Evolutionary conservation across 92 coral and sea anemone species (phyloP).

Genomic region (Ricordea florida): DNA sequence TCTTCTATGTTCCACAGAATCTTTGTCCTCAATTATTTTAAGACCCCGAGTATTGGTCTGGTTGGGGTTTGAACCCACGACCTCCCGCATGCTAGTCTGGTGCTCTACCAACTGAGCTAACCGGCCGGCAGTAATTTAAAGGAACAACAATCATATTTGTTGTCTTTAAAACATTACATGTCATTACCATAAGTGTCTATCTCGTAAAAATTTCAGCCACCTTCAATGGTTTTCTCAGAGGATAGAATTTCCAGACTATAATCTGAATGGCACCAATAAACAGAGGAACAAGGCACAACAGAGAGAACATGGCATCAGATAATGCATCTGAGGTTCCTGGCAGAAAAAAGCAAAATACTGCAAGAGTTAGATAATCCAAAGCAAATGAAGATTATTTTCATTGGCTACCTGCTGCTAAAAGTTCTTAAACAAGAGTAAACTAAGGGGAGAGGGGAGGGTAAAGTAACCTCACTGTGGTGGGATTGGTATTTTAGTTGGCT

Average conservation of each 20-base stretch:
- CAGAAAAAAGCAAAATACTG: neutral
- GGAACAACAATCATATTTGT: neutral
- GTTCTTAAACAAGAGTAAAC: no score
- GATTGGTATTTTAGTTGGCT: no score
- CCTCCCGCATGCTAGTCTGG: no score
- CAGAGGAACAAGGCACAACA: conserved; percentile 84
- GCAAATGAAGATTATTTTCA: neutral
- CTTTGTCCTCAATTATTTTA: no score
- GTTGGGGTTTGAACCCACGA: no score
- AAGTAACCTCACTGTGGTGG: no score
- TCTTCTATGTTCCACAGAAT: no score
- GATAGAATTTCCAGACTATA: conserved; percentile 76
- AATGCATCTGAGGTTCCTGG: conserved; percentile 25
- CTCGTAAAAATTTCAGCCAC: neutral
- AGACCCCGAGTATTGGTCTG: no score
- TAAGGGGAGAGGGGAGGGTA: no score
- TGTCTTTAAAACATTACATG: neutral
- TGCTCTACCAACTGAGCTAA: no score
- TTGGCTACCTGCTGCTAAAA: neutral
- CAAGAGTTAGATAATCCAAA: neutral
- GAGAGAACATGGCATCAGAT: conserved; percentile 78
- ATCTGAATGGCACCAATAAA: conserved; percentile 74
- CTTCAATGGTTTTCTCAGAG: conserved; percentile 56
- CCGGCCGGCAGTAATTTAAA: no score
- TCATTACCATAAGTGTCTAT: neutral